Conservation (phyloP, 2,888 invertebrate species). For the Cylindroiulus punctatus region DNA sequence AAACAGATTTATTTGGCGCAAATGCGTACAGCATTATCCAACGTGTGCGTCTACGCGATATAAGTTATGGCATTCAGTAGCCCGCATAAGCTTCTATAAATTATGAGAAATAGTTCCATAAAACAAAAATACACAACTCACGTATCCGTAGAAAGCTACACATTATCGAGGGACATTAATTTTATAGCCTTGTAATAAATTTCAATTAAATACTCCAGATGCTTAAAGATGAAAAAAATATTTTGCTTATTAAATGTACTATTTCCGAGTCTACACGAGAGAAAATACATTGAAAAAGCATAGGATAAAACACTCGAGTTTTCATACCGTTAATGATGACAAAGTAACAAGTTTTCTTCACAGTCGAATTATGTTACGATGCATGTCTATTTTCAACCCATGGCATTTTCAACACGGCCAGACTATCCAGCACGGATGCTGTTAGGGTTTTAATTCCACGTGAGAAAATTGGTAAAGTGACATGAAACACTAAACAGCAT, state of each 20-base stretch:
- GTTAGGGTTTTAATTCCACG: not conserved
- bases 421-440: not conserved
- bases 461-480: not conserved
- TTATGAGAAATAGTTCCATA: slow-evolving; percentile 8
- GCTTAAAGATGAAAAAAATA: not conserved
- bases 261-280: not conserved
- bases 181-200: not conserved
- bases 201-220: not conserved
- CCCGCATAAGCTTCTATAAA: slow-evolving; percentile 43
- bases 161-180: not conserved
- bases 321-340: not conserved
- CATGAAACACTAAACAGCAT: not conserved
- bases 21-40: not conserved
- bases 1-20: not conserved
- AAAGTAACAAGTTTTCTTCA: not conserved
- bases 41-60: not conserved
- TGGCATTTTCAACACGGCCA: not conserved
- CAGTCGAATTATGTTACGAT: not conserved
- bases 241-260: not conserved
- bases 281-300: not conserved
- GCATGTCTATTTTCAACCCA: not conserved
- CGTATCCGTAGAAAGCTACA: not conserved
- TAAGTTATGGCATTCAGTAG: slow-evolving; percentile 34
- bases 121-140: slow-evolving; percentile 8
- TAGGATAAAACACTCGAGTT: not conserved